These are phyloP conservation scores for Antidorcas marsupialis DNA, from an alignment of 2,113 vertebrate genomes.

Conservation along the genomic window DNA sequence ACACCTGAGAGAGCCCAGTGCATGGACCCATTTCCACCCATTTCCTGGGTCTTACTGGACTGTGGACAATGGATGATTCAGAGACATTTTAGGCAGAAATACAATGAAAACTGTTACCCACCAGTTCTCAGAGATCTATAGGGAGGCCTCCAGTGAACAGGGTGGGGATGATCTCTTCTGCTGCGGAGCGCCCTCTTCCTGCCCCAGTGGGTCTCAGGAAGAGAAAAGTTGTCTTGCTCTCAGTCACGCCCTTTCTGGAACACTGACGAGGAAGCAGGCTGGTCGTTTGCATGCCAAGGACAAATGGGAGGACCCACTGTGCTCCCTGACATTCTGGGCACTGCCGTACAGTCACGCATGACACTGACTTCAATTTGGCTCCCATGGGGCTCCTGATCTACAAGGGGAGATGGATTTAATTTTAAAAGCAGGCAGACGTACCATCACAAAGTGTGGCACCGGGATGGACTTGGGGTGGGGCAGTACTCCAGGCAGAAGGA, in stretches of 20 bases:
- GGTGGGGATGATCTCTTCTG: fast-evolving
- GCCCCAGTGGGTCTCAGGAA: background rate
- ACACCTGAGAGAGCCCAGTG: background rate
- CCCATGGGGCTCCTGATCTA: background rate
- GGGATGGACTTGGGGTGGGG: too few species aligned
- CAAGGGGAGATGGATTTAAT: background rate
- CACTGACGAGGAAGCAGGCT: background rate
- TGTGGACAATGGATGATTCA: background rate
- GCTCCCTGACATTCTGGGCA: background rate
- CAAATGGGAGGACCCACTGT: background rate
- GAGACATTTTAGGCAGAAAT: background rate
- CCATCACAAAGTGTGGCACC: background rate
- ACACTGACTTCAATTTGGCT: too few species aligned
- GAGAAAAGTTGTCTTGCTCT: too few species aligned
- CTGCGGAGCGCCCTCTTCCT: fast-evolving
- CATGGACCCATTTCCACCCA: too few species aligned
- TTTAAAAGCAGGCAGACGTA: background rate
- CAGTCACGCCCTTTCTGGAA: background rate
- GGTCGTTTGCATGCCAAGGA: too few species aligned
- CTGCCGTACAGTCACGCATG: fast-evolving
- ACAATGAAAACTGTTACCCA: background rate
- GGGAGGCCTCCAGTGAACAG: background rate
- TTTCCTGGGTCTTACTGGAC: background rate
- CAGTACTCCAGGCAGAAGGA: background rate
- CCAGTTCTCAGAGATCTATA: background rate